Evolutionary conservation across 1,140 invertebrate genomes (phyloP), one percentile per base, ranked within the genome.

Genomic region (Drosophila persimilis): DNA sequence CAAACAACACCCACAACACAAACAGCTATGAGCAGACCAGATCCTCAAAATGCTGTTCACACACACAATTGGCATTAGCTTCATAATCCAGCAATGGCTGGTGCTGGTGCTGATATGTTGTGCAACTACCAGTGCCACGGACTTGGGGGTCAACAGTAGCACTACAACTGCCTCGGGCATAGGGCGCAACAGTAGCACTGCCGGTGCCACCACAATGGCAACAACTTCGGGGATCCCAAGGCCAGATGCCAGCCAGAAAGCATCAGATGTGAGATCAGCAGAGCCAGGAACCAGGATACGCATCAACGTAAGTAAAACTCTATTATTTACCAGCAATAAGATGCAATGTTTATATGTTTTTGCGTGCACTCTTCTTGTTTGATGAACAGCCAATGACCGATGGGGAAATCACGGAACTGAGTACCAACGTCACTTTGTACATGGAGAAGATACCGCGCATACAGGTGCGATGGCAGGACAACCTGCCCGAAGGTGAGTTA

Each of bases 381-480:
- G 6, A 8, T 31, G 9, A 31, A 22, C 26, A 62, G 60, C 44
- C 22, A n/a, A 59, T 20, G 3, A 45, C 46, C 31, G 8, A 9
- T 20, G 65, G 62, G 0, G 62, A 78, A 62, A 86, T 86, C 11
- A 78, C 55, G 0, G 67, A 76, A n/a, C 44, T 88, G 6, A 83
- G 44, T 39, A 67, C 75, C 13, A 88, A 83, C 39, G 84, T 88
- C 0, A 79, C 78, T 8, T 44, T 89, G 11, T 89, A 62, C 52
- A 80, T 78, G 74, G 67, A 83, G 44, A 79, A 78, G 26, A 89
- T 90, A 22, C 72, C 77, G 6, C 76, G 86, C 0, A 39, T 90
- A 6, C 69, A 84, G 45, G 77, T 90, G 43, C 72, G 56, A 6
- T 90, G 89, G 89, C 48, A 78, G n/a, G 89, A 90, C 44, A 90